Evolutionary conservation across 1,140 invertebrate species (phyloP).

Genomic region (Psix sp.): DNA sequence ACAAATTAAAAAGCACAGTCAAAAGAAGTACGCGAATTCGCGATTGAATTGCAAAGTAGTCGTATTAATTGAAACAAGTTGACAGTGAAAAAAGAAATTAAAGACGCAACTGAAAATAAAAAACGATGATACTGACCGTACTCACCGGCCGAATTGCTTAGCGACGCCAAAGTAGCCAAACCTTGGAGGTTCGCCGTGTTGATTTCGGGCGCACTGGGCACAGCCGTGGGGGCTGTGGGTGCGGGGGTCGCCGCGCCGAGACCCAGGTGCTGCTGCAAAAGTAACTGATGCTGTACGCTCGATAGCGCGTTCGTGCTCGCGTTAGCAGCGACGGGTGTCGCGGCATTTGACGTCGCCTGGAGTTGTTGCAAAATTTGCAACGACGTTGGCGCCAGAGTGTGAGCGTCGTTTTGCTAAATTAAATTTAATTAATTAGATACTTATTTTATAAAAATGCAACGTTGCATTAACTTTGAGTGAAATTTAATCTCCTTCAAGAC

Average conservation of each 20-base stretch:
- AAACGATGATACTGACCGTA: slow-evolving; percentile 70
- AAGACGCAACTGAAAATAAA: slow-evolving; percentile 42
- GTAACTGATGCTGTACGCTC: slow-evolving; percentile 75
- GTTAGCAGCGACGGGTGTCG: slow-evolving; percentile 69
- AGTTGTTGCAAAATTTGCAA: slow-evolving; percentile 87
- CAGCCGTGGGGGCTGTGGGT: slow-evolving; percentile 67
- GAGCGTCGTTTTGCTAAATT: slow-evolving; percentile 77
- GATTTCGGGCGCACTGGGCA: slow-evolving; percentile 76
- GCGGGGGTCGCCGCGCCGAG: slow-evolving; percentile 74
- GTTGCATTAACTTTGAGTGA: neutral
- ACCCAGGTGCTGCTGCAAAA: slow-evolving; percentile 84
- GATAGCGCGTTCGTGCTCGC: slow-evolving; percentile 70
- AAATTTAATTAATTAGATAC: neutral
- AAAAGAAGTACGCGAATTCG: no score
- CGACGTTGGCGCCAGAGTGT: slow-evolving; percentile 82
- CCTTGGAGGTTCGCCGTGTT: slow-evolving; percentile 80
- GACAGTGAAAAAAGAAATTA: slow-evolving; percentile 15
- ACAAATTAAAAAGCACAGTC: no score
- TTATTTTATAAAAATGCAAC: neutral
- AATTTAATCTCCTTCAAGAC: no score
- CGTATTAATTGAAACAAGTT: neutral
- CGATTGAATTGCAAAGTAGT: no score
- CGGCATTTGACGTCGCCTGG: slow-evolving; percentile 82
- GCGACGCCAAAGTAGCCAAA: slow-evolving; percentile 80
- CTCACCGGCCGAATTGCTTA: slow-evolving; percentile 73